Conservation (phyloP, 2,797 vertebrate species). For the Thunnus albacares region DNA sequence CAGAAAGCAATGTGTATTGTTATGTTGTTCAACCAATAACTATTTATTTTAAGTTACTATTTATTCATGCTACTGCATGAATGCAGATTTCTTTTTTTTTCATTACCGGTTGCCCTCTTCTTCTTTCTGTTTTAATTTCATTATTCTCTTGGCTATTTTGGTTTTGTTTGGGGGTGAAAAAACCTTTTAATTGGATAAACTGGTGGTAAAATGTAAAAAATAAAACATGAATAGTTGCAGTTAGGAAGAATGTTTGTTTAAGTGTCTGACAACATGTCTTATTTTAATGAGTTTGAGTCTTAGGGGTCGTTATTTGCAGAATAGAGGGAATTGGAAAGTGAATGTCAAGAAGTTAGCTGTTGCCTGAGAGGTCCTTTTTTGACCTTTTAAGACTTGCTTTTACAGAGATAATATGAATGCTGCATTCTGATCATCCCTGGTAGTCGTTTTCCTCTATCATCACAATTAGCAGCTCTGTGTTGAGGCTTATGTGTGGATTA, state of each 20-base stretch:
- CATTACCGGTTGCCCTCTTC: background rate
- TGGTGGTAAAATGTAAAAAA: slow-evolving; percentile 16
- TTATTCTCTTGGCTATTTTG: background rate
- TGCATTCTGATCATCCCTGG: slow-evolving; percentile 21
- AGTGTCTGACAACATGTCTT: background rate
- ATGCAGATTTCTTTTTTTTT: background rate
- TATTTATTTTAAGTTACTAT: background rate
- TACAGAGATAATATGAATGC: slow-evolving; percentile 17
- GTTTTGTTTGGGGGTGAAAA: background rate
- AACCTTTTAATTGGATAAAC: slow-evolving; percentile 20
- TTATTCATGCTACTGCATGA: background rate
- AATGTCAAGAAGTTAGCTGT: slow-evolving; percentile 44
- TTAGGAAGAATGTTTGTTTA: background rate
- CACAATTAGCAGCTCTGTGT: slow-evolving; percentile 48
- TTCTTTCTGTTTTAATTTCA: background rate
- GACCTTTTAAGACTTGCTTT: slow-evolving; percentile 42
- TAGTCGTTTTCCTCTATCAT: slow-evolving; percentile 42
- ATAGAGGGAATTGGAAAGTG: slow-evolving; percentile 4
- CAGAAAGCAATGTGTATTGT: no score
- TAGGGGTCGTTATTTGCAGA: slow-evolving; percentile 30
- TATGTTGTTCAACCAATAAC: background rate
- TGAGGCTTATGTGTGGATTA: slow-evolving; percentile 10
- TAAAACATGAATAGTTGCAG: background rate
- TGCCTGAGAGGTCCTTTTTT: slow-evolving; percentile 28
- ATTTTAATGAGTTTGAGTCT: slow-evolving; percentile 35